These are phyloP conservation scores for Salarias fasciatus DNA, from an alignment of 2,797 vertebrate genomes.

Conservation along the genomic window DNA sequence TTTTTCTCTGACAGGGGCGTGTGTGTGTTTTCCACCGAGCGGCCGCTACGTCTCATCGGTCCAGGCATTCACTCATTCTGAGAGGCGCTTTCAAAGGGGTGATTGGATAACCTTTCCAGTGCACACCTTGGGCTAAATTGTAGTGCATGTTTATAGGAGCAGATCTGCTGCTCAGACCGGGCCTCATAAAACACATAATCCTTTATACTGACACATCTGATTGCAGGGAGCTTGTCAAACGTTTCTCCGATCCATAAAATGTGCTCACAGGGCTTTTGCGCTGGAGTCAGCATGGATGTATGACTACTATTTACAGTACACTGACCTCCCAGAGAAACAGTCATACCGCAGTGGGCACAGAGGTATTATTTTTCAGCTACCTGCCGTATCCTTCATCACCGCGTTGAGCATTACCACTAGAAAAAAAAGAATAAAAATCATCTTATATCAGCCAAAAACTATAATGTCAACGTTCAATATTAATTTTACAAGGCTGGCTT, in stretches of 20 bases:
- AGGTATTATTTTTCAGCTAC: constrained; percentile 9
- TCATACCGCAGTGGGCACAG: constrained; percentile 28
- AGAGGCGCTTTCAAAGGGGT: constrained; percentile 69
- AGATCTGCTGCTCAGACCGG: constrained; percentile 64
- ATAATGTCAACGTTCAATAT: constrained; percentile 8
- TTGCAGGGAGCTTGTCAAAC: constrained; percentile 76
- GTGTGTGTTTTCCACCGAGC: constrained; percentile 12
- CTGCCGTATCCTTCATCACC: background rate
- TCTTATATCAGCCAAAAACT: too few species aligned
- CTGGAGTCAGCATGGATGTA: constrained; percentile 65
- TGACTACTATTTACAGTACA: constrained; percentile 67
- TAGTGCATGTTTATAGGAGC: constrained; percentile 78
- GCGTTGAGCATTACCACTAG: background rate
- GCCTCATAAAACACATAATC: constrained; percentile 78
- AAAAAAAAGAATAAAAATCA: too few species aligned
- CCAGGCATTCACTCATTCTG: constrained; percentile 66
- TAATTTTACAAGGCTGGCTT: constrained; percentile 7
- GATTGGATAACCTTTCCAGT: constrained; percentile 78
- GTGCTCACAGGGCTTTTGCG: constrained; percentile 63
- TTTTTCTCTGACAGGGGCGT: constrained; percentile 25
- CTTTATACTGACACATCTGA: constrained; percentile 80
- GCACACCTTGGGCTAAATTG: constrained; percentile 71
- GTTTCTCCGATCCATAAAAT: constrained; percentile 78
- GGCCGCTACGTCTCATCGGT: constrained; percentile 36
- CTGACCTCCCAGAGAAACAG: constrained; percentile 61